These are phyloP conservation scores for Melieria omissa DNA, from an alignment of 2,888 invertebrate genomes.

Conservation along the genomic window DNA sequence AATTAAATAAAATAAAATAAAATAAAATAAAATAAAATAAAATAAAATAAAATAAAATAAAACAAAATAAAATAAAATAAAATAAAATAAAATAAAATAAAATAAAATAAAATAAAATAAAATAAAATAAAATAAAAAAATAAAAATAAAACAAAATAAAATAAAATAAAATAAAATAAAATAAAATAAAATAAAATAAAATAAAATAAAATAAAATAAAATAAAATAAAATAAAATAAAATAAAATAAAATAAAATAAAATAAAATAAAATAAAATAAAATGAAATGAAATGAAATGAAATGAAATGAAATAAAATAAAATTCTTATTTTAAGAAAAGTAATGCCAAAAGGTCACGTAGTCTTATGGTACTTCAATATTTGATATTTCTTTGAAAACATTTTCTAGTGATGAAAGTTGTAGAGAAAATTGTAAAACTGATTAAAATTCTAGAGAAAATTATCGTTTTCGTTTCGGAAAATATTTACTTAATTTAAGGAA, in stretches of 20 bases:
- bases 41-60: no score
- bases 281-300: constrained; percentile 18
- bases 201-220: constrained; percentile 1
- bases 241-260: constrained; percentile 22
- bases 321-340: background rate
- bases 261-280: constrained; percentile 25
- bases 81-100: background rate
- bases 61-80: background rate
- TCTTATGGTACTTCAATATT: no score
- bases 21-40: no score
- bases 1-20: no score
- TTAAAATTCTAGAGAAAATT: no score
- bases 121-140: background rate
- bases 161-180: constrained; percentile 12
- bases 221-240: constrained; percentile 12
- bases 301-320: constrained; percentile 6
- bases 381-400: no score
- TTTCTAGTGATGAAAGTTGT: no score
- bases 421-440: no score
- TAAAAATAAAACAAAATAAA: background rate
- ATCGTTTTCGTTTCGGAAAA: no score
- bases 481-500: no score
- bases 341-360: no score
- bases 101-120: background rate
- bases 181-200: constrained; percentile 13